These are phyloP conservation scores for Gasterosteus nipponicus DNA, from an alignment of 2,113 vertebrate genomes.

Conservation along the genomic window DNA sequence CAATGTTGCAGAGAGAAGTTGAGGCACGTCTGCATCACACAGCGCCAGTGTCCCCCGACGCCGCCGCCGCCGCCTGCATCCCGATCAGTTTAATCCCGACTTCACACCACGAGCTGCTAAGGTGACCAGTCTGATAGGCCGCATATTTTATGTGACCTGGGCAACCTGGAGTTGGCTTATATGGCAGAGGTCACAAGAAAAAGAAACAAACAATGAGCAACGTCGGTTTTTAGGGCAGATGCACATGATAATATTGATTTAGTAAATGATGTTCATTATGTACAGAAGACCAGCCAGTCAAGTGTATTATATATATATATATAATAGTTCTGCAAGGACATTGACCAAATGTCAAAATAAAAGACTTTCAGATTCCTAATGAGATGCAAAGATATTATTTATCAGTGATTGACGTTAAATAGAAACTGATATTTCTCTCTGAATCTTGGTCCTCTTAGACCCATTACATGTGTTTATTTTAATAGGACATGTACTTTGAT, in stretches of 20 bases:
- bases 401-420: neutral
- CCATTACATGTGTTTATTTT: neutral
- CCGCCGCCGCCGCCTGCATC: slow-evolving; percentile 52
- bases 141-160: slow-evolving; percentile 26
- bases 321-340: too few relatives aligned
- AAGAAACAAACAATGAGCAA: neutral
- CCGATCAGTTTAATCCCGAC: slow-evolving; percentile 66
- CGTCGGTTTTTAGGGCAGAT: slow-evolving; percentile 13
- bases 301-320: too few relatives aligned
- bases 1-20: slow-evolving; percentile 58
- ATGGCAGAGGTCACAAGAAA: neutral
- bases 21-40: slow-evolving; percentile 46
- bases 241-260: slow-evolving; percentile 5
- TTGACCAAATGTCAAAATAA: neutral
- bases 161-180: neutral
- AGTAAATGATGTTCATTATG: neutral
- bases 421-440: neutral
- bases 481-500: neutral
- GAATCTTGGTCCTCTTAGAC: neutral
- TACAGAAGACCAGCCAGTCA: too few relatives aligned
- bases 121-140: slow-evolving; percentile 44
- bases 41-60: slow-evolving; percentile 41
- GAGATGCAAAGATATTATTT: neutral
- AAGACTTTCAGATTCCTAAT: neutral
- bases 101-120: slow-evolving; percentile 35